These are phyloP conservation scores for Kryptolebias marmoratus DNA, from an alignment of 2,113 vertebrate species.

Conservation along the genomic window DNA sequence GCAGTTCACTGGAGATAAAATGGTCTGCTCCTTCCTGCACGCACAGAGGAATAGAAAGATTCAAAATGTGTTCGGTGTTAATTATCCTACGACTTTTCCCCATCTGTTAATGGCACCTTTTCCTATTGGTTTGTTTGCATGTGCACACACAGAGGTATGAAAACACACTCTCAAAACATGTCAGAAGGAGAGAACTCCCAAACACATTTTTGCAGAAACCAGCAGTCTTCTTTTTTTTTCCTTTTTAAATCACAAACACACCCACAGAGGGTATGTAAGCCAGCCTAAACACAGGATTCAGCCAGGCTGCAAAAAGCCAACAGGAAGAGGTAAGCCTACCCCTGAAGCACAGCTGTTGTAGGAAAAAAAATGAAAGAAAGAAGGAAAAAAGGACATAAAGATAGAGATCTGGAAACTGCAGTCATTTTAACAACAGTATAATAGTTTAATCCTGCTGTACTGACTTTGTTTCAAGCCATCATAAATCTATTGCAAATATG, in stretches of 20 bases:
- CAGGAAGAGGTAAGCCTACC: constrained; percentile 52
- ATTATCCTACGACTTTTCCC: constrained; percentile 3
- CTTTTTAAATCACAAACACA: constrained; percentile 32
- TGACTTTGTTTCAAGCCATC: constrained; percentile 35
- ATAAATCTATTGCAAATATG: constrained; percentile 37
- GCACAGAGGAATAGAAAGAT: constrained; percentile 11
- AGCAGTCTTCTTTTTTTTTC: background rate
- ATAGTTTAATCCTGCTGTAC: constrained; percentile 15
- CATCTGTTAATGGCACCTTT: constrained; percentile 17
- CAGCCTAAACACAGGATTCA: constrained; percentile 61
- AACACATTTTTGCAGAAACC: background rate
- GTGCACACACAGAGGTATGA: background rate
- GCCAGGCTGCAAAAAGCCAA: constrained; percentile 64
- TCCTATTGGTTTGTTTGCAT: constrained; percentile 2
- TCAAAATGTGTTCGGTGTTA: background rate
- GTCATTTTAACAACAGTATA: constrained; percentile 13
- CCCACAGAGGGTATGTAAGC: constrained; percentile 11
- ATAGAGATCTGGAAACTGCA: constrained; percentile 14
- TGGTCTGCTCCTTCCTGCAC: constrained; percentile 91
- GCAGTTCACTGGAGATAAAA: constrained; percentile 95
- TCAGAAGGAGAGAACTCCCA: background rate
- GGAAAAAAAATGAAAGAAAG: background rate
- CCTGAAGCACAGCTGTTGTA: constrained; percentile 41
- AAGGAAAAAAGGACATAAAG: background rate
- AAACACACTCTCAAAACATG: background rate